Base-by-base conservation (phyloP, 2,113 vertebrate genomes). In the Sakesphorus luctuosus region DNA sequence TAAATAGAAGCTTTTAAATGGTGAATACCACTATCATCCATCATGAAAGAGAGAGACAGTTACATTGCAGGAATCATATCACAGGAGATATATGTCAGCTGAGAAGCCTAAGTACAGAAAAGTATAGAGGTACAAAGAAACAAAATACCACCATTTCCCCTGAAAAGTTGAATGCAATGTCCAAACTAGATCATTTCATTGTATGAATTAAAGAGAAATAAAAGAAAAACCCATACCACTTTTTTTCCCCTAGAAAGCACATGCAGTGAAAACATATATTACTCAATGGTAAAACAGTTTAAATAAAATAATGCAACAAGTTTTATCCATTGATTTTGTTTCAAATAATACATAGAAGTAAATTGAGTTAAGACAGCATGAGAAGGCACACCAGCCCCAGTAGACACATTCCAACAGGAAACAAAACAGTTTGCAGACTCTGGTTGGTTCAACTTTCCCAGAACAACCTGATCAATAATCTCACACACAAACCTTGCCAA, bases 401-500 rank as follows among this genome's bases (percentile, higher is more conserved):
- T 29, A 91, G 44, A 38, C 24, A 43, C 16, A 33, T 84, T 71
- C 36, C 43, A 67, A 28, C 6, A 47, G 35, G 23, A 35, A 74
- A 36, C 3, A 84, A 82, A 93, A 73, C 49, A 92, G 23, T 26
- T 24, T 36, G 28, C 3, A 4, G 14, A 8, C 36, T 40, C 24
- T 1, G 3, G 15, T n/a, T 71, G 23, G 10, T 62, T 93, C 49
- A 68, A 29, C 47, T 44, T 84, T 78, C 84, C 58, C 38, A 93
- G 50, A 23, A 78, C 59, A 75, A 18, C 18, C 17, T 79, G 56
- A 69, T 29, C 5, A 1, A 93, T 68, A 87, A n/a, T 24, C 44
- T 85, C 40, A 4, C 62, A 47, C 0, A 0, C 0, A 0, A 83
- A 58, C 43, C 13, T 55, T 58, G 68, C 36, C 75, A 53, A 35